Evolutionary conservation across 2,888 invertebrate species (phyloP).

Genomic region (Strigamia crassipes): DNA sequence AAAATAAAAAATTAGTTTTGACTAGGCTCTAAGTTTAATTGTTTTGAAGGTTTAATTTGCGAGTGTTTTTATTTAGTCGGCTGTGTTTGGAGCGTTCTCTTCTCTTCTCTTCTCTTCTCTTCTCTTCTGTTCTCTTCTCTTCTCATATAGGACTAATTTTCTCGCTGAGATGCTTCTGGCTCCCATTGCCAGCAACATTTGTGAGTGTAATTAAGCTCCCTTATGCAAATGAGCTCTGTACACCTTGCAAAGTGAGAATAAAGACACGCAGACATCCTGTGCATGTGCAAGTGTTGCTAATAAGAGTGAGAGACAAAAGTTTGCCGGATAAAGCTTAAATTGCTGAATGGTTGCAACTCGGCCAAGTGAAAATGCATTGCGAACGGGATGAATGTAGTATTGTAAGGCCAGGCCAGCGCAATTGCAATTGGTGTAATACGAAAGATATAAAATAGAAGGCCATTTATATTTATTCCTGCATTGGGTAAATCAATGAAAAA

Average conservation of each 20-base stretch:
- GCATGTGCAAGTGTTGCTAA: slow-evolving; percentile 29
- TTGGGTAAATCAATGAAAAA: slow-evolving; percentile 14
- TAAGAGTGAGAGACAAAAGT: slow-evolving; percentile 4
- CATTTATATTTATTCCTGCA: neutral
- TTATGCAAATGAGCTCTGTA: slow-evolving; percentile 32
- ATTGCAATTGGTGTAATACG: neutral
- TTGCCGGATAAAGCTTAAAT: neutral
- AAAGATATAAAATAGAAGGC: neutral
- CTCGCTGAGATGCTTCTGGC: slow-evolving; percentile 29
- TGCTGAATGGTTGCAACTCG: neutral
- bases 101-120: no score
- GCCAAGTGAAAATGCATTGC: neutral
- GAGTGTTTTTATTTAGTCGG: slow-evolving; percentile 24
- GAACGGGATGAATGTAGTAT: neutral
- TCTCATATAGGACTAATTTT: slow-evolving; percentile 31
- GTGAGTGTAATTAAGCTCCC: slow-evolving; percentile 37
- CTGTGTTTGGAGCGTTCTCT: slow-evolving; percentile 6
- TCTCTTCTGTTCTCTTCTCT: no score
- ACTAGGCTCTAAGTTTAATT: neutral
- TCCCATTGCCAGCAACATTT: slow-evolving; percentile 33
- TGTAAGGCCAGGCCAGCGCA: neutral
- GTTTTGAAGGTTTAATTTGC: neutral
- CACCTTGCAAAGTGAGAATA: slow-evolving; percentile 40
- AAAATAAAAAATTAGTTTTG: no score
- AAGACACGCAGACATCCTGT: slow-evolving; percentile 31